Evolutionary conservation across 2,888 invertebrate species (phyloP).

Genomic region (Nomada flava): DNA sequence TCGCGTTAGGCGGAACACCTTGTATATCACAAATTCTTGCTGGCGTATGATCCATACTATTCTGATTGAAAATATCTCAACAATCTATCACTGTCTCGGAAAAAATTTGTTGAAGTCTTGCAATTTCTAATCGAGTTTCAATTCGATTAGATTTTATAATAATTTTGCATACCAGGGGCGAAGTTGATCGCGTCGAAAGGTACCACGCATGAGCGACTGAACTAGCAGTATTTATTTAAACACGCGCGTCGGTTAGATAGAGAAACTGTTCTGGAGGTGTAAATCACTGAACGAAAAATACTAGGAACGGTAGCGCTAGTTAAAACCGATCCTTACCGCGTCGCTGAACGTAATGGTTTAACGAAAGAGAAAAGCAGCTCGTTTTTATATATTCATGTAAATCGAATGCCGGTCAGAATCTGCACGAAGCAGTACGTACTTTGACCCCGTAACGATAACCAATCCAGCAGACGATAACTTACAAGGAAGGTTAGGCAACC

Average conservation of each 20-base stretch:
- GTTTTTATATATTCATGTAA: conserved; percentile 3
- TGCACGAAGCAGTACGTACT: neutral
- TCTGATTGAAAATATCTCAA: no score
- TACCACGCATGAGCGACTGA: neutral
- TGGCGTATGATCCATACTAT: no score
- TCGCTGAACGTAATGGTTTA: neutral
- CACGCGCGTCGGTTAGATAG: neutral
- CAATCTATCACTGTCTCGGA: no score
- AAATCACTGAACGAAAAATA: neutral
- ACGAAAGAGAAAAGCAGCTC: neutral
- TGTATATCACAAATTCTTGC: no score
- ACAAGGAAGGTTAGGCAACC: no score
- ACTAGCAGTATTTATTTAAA: neutral
- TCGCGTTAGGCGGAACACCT: no score
- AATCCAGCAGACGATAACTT: neutral
- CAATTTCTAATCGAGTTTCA: no score
- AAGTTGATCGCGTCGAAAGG: neutral
- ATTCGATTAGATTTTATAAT: neutral
- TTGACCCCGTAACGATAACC: conserved; percentile 13
- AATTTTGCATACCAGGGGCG: neutral
- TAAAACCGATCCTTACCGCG: neutral
- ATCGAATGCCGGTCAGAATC: neutral
- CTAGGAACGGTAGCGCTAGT: neutral
- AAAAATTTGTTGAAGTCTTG: no score
- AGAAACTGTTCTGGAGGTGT: neutral